phyloP scores from a whole-genome alignment of 2,113 vertebrate species.

The Phrynosoma platyrhinos region DNA sequence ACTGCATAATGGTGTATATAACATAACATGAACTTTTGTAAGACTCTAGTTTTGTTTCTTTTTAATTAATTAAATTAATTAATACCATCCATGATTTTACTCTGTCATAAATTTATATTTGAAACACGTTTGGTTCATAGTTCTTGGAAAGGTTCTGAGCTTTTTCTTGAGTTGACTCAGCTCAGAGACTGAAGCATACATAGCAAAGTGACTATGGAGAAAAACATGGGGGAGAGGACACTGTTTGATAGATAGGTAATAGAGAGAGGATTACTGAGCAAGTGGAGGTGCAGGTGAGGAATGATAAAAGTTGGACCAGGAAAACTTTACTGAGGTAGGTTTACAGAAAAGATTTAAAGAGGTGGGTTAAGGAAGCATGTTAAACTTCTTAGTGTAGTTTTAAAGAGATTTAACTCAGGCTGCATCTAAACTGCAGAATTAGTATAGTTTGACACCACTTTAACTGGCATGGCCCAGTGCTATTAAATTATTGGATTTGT shows the following conservation, averaged over 20 bases:
- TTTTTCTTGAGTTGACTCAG: background rate
- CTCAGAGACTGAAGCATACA: background rate
- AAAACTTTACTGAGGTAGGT: background rate
- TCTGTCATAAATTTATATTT: background rate
- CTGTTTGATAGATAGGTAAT: background rate
- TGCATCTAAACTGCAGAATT: no score
- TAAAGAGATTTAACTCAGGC: background rate
- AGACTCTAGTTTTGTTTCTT: background rate
- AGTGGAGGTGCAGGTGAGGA: background rate
- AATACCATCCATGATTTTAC: background rate
- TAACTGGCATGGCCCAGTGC: no score
- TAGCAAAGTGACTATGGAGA: background rate
- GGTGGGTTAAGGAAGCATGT: no score
- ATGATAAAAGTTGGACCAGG: background rate
- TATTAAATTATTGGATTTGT: no score
- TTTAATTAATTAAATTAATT: background rate
- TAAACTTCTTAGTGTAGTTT: no score
- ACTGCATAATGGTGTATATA: background rate
- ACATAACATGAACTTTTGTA: background rate
- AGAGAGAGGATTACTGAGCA: background rate
- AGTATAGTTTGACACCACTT: no score
- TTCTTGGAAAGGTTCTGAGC: background rate
- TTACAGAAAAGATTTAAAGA: background rate
- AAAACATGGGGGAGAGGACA: background rate
- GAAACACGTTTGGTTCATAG: background rate